These are phyloP conservation scores for Anas platyrhynchos DNA, from an alignment of 2,113 vertebrate species.

Conservation along the genomic window DNA sequence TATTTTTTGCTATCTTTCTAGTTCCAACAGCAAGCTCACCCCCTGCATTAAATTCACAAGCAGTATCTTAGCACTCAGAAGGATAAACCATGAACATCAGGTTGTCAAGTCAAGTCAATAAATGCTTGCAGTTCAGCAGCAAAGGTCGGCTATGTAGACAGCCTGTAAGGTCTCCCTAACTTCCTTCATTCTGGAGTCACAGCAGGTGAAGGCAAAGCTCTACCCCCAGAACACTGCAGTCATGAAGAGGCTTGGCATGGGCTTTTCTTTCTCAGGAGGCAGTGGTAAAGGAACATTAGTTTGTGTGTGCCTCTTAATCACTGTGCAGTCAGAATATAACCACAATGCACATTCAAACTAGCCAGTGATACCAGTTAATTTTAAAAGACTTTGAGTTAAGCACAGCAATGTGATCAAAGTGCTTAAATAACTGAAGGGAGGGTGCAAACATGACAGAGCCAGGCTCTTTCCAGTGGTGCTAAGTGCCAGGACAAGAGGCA, in stretches of 20 bases:
- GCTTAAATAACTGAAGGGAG: not conserved
- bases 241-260: not conserved
- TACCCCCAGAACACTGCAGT: not conserved
- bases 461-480: not conserved
- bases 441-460: not conserved
- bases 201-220: not conserved
- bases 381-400: not conserved
- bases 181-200: not conserved
- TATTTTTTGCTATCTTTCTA: not conserved
- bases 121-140: slow-evolving; percentile 25
- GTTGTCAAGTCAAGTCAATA: slow-evolving; percentile 37
- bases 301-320: not conserved
- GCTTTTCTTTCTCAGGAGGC: not conserved
- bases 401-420: not conserved
- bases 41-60: not conserved
- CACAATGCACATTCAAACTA: accelerated
- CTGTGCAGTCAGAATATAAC: not conserved
- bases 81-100: not conserved
- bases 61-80: not conserved
- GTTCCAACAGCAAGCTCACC: not conserved
- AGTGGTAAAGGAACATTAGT: not conserved
- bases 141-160: not conserved
- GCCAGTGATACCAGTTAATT: not conserved
- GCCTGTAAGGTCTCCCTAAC: not conserved
- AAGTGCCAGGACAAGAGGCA: not conserved